phyloP scores from a whole-genome alignment of 2,888 invertebrate species.

The Punctoribates punctum region DNA sequence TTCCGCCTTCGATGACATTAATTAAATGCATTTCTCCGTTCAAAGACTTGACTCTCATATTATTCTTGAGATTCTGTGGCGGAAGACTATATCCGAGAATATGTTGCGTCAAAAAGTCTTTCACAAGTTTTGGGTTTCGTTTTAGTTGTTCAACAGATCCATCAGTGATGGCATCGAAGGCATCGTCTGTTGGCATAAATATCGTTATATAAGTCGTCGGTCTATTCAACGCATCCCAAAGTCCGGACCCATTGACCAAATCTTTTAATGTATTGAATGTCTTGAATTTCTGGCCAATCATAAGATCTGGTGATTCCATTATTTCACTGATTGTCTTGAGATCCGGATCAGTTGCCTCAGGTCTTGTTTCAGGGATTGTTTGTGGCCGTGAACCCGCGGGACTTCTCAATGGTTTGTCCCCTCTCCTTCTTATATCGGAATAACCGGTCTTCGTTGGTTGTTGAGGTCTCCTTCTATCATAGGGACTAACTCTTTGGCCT shows the following conservation, averaged over 20 bases:
- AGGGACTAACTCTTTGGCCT: background rate
- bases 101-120: conserved; percentile 37
- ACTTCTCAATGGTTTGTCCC: background rate
- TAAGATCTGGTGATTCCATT: conserved; percentile 45
- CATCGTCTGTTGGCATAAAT: conserved; percentile 48
- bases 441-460: background rate
- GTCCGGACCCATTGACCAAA: conserved; percentile 45
- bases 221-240: conserved; percentile 41
- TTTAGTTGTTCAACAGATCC: conserved; percentile 44
- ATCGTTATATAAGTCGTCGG: conserved; percentile 44
- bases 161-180: conserved; percentile 44
- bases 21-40: conserved; percentile 44
- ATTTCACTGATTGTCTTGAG: conserved; percentile 45
- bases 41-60: conserved; percentile 36
- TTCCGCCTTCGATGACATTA: conserved; percentile 45
- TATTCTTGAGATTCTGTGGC: conserved; percentile 31
- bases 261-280: conserved; percentile 44
- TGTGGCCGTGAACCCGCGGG: background rate
- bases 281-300: conserved; percentile 45
- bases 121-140: conserved; percentile 15
- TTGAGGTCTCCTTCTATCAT: background rate
- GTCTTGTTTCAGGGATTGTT: background rate
- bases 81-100: conserved; percentile 20
- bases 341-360: background rate
- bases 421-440: conserved; percentile 1